Evolutionary conservation across 2,113 vertebrate genomes (phyloP).

Genomic region (Butorides virescens): DNA sequence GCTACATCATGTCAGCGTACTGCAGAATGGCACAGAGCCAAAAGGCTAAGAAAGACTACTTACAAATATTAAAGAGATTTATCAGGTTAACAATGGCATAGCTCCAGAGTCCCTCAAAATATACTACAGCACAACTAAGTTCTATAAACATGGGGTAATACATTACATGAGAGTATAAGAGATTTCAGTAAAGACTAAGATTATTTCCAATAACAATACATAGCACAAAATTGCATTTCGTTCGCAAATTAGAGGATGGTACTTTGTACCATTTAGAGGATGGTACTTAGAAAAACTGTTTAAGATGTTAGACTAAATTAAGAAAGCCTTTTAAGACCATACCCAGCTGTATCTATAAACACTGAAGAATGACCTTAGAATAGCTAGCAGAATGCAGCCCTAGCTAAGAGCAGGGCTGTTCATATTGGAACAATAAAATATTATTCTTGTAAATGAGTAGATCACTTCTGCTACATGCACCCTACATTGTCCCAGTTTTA

Average conservation of each 20-base stretch:
- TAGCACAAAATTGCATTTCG: neutral
- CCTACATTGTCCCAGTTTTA: neutral
- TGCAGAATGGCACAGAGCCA: neutral
- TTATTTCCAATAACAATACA: neutral
- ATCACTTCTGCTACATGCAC: neutral
- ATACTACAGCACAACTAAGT: neutral
- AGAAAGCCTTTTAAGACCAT: neutral
- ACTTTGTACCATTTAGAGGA: neutral
- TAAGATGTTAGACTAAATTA: neutral
- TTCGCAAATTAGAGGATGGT: neutral
- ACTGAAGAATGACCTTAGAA: neutral
- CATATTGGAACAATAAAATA: neutral
- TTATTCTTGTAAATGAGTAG: neutral
- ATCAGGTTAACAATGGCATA: neutral
- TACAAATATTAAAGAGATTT: neutral
- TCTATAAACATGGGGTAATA: neutral
- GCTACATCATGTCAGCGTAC: neutral
- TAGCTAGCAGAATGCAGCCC: neutral
- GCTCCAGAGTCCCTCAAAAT: neutral
- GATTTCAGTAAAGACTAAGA: neutral
- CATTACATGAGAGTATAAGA: neutral
- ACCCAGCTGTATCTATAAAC: neutral
- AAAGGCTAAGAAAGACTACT: neutral
- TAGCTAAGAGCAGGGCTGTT: neutral
- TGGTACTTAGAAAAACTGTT: neutral